Evolutionary conservation across 2,888 invertebrate genomes (phyloP).

Genomic region (Drosophila melanocephala): DNA sequence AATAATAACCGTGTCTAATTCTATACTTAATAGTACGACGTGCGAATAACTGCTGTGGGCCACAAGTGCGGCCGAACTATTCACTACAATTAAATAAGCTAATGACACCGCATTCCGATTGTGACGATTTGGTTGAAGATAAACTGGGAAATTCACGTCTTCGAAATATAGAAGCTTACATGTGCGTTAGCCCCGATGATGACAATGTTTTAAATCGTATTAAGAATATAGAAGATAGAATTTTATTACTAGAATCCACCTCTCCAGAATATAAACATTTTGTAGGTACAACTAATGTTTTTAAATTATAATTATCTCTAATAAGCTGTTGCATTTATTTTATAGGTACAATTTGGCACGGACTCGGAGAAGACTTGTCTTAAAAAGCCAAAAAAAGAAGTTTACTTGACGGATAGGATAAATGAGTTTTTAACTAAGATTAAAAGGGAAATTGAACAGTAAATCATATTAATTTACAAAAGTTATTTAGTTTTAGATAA

Average conservation of each 20-base stretch:
- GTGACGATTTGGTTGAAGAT: constrained; percentile 80
- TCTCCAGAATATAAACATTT: constrained; percentile 93
- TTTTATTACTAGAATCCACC: constrained; percentile 90
- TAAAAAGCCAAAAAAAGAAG: constrained; percentile 20
- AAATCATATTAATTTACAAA: background rate
- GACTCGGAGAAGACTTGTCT: background rate
- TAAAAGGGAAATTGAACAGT: constrained; percentile 29
- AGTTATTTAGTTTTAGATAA: background rate
- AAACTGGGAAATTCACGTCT: constrained; percentile 44
- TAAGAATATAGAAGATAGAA: constrained; percentile 90
- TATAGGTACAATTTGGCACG: constrained; percentile 36
- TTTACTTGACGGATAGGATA: constrained; percentile 32
- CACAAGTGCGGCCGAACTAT: constrained; percentile 87
- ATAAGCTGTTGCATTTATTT: background rate
- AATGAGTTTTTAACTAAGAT: constrained; percentile 33
- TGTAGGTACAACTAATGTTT: constrained; percentile 83
- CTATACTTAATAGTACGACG: constrained; percentile 87
- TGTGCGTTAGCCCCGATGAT: constrained; percentile 25
- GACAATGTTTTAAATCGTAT: constrained; percentile 89
- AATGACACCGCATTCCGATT: constrained; percentile 77
- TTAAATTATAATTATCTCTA: too few species aligned
- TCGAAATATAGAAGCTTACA: constrained; percentile 60
- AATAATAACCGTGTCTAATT: background rate
- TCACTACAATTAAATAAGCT: constrained; percentile 85
- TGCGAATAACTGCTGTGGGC: constrained; percentile 90